Evolutionary conservation across 2,797 vertebrate genomes (phyloP), one percentile per base, ranked within the genome.

Genomic region (Aphelocoma californica): DNA sequence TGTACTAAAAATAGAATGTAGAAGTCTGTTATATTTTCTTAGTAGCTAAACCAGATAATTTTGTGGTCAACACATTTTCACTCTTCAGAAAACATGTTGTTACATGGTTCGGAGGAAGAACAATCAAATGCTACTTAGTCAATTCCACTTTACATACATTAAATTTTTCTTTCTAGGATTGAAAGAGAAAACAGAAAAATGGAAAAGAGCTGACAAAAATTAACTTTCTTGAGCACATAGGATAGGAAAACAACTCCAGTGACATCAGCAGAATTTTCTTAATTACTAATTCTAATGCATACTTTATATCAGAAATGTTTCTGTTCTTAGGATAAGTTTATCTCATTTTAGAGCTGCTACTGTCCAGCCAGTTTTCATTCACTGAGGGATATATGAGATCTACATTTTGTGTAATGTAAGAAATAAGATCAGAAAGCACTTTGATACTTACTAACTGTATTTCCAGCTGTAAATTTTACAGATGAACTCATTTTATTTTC

Each of bases 401-500:
- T 65, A 72, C 6, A 45, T 29, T 81, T 36, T 79, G 34, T 18
- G 29, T 34, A 66, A 70, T 10, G 19, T 45, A 51, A 86, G 62
- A 78, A 77, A 51, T 11, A 4, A 87, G 31, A 81, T 44, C 25
- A 61, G 54, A 92, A 93, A 80, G 69, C 67, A 81, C 40, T 91
- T 85, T 38, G 24, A 95, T 94, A 98, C 99, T 98, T 98, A 99
- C 99, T 99, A 95, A 98, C 99, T 92, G 99, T 96, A 97, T 98
- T 99, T 97, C 98, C 98, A 94, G 99, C 88, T 94, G 98, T 98
- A 98, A 99, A 99, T 97, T 99, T 99, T 96, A 99, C 98, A 75
- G 99, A 98, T 74, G 98, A 96, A 83, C 98, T 97, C 57, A 99
- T 97, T 95, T 98, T 99, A 93, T 97, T 98, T 97, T 99, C 99